phyloP scores from a whole-genome alignment of 2,797 vertebrate species.

The Cygnus olor region DNA sequence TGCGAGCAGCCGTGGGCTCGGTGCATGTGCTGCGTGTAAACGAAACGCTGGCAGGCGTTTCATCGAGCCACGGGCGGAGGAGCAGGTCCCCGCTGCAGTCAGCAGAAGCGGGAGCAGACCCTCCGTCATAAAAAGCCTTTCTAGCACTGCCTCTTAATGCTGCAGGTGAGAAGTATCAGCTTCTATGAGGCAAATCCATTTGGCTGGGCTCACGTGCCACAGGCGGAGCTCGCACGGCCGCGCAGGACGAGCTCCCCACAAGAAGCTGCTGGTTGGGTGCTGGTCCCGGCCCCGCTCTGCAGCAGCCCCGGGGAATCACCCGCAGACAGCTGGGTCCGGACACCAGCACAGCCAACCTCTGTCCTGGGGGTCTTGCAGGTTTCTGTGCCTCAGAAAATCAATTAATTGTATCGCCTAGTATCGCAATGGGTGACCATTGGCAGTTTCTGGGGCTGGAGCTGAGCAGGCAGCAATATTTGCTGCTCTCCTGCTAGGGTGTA shows the following conservation, averaged over 20 bases:
- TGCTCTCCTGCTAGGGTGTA: background rate
- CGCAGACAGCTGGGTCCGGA: rapidly evolving
- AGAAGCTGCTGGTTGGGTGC: background rate
- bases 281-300: background rate
- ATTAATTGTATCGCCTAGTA: rapidly evolving
- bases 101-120: background rate
- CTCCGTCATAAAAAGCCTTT: background rate
- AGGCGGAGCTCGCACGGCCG: background rate
- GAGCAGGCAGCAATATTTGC: background rate
- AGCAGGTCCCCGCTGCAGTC: background rate
- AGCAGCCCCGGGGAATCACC: rapidly evolving
- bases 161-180: background rate
- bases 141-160: background rate
- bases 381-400: background rate
- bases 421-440: background rate
- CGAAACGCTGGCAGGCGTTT: rapidly evolving
- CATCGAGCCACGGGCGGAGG: rapidly evolving
- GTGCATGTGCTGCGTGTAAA: background rate
- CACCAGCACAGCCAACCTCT: too few species aligned
- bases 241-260: background rate
- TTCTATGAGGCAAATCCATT: background rate
- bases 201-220: background rate
- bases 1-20: background rate
- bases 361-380: background rate
- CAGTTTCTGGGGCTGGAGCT: background rate